These are phyloP conservation scores for Lysandra coridon DNA, from an alignment of 2,888 invertebrate genomes.

Conservation along the genomic window DNA sequence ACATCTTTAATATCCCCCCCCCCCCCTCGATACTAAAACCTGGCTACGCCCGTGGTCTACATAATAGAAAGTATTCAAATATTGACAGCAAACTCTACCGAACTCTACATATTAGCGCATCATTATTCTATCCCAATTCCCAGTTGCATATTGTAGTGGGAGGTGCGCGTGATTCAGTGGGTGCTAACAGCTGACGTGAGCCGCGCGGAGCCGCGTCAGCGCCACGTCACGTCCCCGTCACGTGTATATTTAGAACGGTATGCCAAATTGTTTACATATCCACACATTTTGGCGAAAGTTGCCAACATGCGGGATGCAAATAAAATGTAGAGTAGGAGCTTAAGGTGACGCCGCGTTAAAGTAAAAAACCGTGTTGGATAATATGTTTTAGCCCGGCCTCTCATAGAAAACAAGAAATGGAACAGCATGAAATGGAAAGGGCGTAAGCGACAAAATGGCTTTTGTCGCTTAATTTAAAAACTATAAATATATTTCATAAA, in stretches of 20 bases:
- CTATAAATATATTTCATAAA: no score
- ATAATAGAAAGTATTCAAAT: not conserved
- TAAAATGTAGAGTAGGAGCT: not conserved
- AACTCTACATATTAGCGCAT: not conserved
- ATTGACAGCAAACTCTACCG: not conserved
- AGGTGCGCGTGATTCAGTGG: constrained; percentile 62
- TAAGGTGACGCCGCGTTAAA: no score
- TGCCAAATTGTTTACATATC: constrained; percentile 60
- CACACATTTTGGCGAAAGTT: constrained; percentile 58
- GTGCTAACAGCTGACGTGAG: constrained; percentile 55
- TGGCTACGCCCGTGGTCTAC: no score
- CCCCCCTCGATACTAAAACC: no score
- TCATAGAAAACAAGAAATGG: no score
- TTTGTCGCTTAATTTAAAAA: no score
- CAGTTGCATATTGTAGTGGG: constrained; percentile 1
- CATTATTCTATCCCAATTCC: not conserved
- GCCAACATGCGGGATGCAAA: constrained; percentile 37
- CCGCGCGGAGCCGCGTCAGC: constrained; percentile 51
- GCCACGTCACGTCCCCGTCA: constrained; percentile 65
- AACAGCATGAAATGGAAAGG: no score
- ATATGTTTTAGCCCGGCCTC: no score
- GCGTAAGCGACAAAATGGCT: no score
- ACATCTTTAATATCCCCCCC: no score
- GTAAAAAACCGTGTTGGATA: no score
- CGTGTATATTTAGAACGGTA: constrained; percentile 72